Base-by-base conservation (phyloP, 2,888 invertebrate genomes). In the Synanthedon vespiformis region DNA sequence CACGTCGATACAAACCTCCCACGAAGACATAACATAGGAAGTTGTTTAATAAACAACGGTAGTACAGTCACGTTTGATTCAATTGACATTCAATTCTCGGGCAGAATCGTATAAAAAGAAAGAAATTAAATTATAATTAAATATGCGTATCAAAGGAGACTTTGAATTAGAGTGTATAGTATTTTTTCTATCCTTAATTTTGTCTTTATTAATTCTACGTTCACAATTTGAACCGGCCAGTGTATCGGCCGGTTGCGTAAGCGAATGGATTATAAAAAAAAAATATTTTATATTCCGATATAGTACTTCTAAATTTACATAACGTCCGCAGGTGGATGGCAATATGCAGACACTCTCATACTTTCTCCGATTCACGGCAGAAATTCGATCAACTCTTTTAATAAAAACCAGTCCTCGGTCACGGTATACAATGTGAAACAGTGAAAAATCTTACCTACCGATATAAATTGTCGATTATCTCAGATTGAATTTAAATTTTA, bases 301-400 rank as follows among this genome's bases (percentile, higher is more conserved):
- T 40, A 48, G 44, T 44, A 44, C 44, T 13, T 3, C 18, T 48
- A 48, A 62, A 64, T 60, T 55, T 62, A 58, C 57, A 60, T 61
- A 56, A 58, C 52, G 18, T 48, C 48, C 53, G 61, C 60, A 59
- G 55, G 58, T 56, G 48, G 48, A 56, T 56, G 55, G 52, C 49
- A 55, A 57, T 54, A 59, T 62, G 57, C 57, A 60, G 60, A 60
- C 56, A 57, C 55, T 65, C 60, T 56, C 61, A 61, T 60, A 64
- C 68, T 68, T 68, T 68, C 68, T 66, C 68, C 56, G 58, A 56
- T 55, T 56, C 56, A 55, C 50, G 55, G 34, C 58, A 57, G 49
- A 54, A 53, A 50, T 50, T 48, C 51, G 60, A 58, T 53, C 61
- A 59, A 60, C 57, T 62, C 62, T 61, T 62, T 61, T 44, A 11